phyloP scores from a whole-genome alignment of 53 echinoderm and acorn worm genomes.

The Stichopus horrens region DNA sequence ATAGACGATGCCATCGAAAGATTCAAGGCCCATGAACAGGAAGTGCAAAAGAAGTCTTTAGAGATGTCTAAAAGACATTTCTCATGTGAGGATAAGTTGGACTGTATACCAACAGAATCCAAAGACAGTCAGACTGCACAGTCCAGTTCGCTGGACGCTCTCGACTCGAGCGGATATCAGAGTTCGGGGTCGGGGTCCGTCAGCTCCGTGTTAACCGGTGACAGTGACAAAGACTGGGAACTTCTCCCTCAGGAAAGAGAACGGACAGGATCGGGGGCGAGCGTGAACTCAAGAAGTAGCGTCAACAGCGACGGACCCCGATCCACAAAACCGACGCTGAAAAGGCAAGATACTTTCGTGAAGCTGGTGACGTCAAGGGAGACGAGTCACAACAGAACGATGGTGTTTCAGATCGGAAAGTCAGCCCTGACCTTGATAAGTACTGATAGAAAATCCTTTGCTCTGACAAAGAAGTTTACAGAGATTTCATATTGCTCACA shows the following conservation, averaged over 20 bases:
- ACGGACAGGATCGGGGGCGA: slow-evolving; percentile 18
- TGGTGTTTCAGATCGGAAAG: slow-evolving; percentile 95
- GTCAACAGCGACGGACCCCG: slow-evolving; percentile 36
- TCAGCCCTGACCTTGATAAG: slow-evolving; percentile 83
- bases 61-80: slow-evolving; percentile 71
- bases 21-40: slow-evolving; percentile 77
- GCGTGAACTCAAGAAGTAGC: slow-evolving; percentile 22
- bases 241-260: slow-evolving; percentile 14
- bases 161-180: slow-evolving; percentile 10
- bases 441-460: slow-evolving; percentile 86
- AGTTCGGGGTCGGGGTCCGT: slow-evolving; percentile 19
- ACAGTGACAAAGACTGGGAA: slow-evolving; percentile 29
- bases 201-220: slow-evolving; percentile 5
- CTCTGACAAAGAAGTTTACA: slow-evolving; percentile 87
- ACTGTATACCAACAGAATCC: slow-evolving; percentile 14
- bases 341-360: slow-evolving; percentile 48
- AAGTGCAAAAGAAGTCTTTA: slow-evolving; percentile 57
- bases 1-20: slow-evolving; percentile 91
- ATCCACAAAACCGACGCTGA: not conserved
- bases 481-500: slow-evolving; percentile 98
- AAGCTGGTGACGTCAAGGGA: slow-evolving; percentile 57
- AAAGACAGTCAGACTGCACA: slow-evolving; percentile 12
- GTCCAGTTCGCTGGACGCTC: slow-evolving; percentile 17
- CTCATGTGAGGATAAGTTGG: slow-evolving; percentile 77
- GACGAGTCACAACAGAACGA: slow-evolving; percentile 76